These are phyloP conservation scores for Micrasema longulum DNA, from an alignment of 1,140 invertebrate species.

Conservation along the genomic window DNA sequence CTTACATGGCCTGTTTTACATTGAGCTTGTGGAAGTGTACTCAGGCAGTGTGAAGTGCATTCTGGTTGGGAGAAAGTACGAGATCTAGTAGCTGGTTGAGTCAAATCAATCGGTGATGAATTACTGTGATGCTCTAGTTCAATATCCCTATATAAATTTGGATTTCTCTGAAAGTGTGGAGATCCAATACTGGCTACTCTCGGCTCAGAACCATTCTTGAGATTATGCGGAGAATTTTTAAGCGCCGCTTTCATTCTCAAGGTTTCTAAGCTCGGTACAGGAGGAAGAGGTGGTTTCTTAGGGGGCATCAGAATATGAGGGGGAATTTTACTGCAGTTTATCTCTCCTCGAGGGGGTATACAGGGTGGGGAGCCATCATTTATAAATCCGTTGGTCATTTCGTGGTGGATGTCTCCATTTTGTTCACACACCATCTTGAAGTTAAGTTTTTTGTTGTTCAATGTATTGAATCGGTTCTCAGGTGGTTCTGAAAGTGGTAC, in stretches of 20 bases:
- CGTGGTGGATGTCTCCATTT: conserved; percentile 57
- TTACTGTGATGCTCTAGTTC: conserved; percentile 62
- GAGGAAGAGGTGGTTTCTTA: conserved; percentile 79
- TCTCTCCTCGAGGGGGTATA: conserved; percentile 68
- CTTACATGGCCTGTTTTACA: conserved; percentile 59
- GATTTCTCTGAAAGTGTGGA: conserved; percentile 69
- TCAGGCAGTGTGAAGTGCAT: conserved; percentile 46
- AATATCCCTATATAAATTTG: conserved; percentile 67
- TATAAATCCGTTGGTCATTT: conserved; percentile 49
- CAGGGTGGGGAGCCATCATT: conserved; percentile 60
- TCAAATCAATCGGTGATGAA: conserved; percentile 16
- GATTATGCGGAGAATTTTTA: conserved; percentile 59
- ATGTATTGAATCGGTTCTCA: conserved; percentile 63
- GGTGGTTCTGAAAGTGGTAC: conserved; percentile 62
- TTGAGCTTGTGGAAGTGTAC: conserved; percentile 31
- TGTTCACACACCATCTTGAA: conserved; percentile 65
- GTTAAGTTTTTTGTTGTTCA: conserved; percentile 65
- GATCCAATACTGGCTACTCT: conserved; percentile 71
- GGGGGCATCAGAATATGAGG: conserved; percentile 72
- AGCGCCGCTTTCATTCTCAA: conserved; percentile 65
- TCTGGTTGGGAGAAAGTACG: conserved; percentile 54
- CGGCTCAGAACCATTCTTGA: conserved; percentile 59
- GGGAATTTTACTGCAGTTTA: conserved; percentile 67
- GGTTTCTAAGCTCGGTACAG: conserved; percentile 73
- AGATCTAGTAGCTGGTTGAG: conserved; percentile 25